Conservation (phyloP, 2,113 vertebrate species). For the Sturnira hondurensis region DNA sequence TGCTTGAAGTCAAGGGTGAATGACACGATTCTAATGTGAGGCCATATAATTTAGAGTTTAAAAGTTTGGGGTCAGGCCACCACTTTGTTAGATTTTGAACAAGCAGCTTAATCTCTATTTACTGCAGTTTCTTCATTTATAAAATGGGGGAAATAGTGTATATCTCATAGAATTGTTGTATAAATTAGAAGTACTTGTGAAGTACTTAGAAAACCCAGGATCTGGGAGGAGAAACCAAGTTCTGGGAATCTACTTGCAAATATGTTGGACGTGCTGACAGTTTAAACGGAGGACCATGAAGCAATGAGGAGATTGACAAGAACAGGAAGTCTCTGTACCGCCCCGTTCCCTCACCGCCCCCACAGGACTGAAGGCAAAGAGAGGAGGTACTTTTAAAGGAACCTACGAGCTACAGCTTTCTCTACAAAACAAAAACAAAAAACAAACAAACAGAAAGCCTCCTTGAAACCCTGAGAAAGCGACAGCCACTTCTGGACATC, state of each 20-base stretch:
- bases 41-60: neutral
- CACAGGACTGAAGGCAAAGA: neutral
- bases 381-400: neutral
- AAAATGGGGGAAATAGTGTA: neutral
- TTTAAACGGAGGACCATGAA: neutral
- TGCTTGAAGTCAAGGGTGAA: conserved; percentile 60
- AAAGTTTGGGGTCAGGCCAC: neutral
- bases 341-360: neutral
- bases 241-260: neutral
- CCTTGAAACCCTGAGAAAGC: neutral
- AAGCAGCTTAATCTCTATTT: conserved; percentile 8
- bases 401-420: neutral
- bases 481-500: neutral
- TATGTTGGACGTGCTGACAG: neutral
- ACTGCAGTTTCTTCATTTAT: conserved; percentile 10
- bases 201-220: neutral
- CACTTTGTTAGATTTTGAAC: neutral
- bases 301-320: neutral
- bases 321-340: neutral
- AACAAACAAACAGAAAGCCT: neutral
- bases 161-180: neutral
- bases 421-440: neutral
- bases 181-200: neutral
- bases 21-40: conserved; percentile 2
- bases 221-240: neutral